phyloP scores from a whole-genome alignment of 2,888 invertebrate species.

The Dasysyrphus tricinctus region DNA sequence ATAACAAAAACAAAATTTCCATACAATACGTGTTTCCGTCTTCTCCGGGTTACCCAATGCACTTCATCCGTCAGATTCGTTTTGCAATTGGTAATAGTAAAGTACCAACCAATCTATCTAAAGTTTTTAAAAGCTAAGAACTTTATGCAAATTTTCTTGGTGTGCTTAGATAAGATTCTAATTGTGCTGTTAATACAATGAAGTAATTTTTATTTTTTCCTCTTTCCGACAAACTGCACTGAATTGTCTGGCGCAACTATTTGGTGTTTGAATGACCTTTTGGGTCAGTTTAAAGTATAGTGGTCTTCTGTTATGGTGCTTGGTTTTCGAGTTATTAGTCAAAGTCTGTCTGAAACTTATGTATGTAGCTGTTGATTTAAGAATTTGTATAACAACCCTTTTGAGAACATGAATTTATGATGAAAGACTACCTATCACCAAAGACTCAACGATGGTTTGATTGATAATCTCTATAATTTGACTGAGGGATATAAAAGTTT shows the following conservation, averaged over 20 bases:
- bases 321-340: slow-evolving; percentile 34
- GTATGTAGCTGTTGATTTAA: not conserved
- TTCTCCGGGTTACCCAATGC: slow-evolving; percentile 73
- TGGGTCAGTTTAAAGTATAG: slow-evolving; percentile 17
- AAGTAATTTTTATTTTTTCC: slow-evolving; percentile 36
- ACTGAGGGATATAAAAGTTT: too few species aligned
- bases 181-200: slow-evolving; percentile 50
- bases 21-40: slow-evolving; percentile 74
- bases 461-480: too few species aligned
- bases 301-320: slow-evolving; percentile 16
- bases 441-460: too few species aligned
- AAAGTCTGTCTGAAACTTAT: not conserved
- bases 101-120: not conserved
- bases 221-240: slow-evolving; percentile 48
- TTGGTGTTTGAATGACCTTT: slow-evolving; percentile 64
- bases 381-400: not conserved
- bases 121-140: slow-evolving; percentile 53
- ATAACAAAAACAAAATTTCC: slow-evolving; percentile 56
- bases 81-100: slow-evolving; percentile 65
- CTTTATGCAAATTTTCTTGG: slow-evolving; percentile 62
- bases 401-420: not conserved
- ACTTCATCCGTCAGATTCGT: slow-evolving; percentile 72
- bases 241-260: slow-evolving; percentile 68
- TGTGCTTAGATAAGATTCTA: slow-evolving; percentile 57
- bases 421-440: too few species aligned